Percentiles rank a stretch among this genome's conserved stretches.
Evolutionary conservation across 2,888 invertebrate species (phyloP).

Genomic region (Priocnemis perturbator): DNA sequence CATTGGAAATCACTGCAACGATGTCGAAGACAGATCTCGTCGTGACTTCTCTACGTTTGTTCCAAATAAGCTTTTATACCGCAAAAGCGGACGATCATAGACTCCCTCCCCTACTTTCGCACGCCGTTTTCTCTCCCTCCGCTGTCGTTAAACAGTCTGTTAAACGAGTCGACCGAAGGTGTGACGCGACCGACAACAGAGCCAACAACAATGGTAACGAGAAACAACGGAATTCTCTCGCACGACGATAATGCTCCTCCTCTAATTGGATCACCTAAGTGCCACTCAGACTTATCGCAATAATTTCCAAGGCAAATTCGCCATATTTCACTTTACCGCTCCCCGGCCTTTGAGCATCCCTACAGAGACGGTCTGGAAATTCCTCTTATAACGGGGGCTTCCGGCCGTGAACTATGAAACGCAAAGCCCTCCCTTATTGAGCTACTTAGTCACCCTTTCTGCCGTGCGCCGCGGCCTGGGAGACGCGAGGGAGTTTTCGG

Average conservation of each 20-base stretch:
- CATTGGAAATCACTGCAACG: too few relatives aligned
- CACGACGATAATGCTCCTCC: conserved; percentile 26
- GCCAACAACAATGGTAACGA: not conserved
- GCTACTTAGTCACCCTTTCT: conserved; percentile 39
- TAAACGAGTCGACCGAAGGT: too few relatives aligned
- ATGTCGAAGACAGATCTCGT: too few relatives aligned
- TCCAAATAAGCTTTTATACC: too few relatives aligned
- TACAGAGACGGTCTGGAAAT: conserved; percentile 27
- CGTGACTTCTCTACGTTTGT: too few relatives aligned
- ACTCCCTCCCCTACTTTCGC: too few relatives aligned
- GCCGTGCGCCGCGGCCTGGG: conserved; percentile 16
- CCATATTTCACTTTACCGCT: conserved; percentile 35
- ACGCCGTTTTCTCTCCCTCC: too few relatives aligned
- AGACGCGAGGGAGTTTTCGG: conserved; percentile 18
- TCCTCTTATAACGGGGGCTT: conserved; percentile 30
- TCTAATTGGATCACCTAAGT: conserved; percentile 37
- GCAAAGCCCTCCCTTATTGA: conserved; percentile 35
- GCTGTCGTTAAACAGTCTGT: too few relatives aligned
- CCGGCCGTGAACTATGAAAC: conserved; percentile 33
- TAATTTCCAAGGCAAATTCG: conserved; percentile 44
- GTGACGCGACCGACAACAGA: not conserved
- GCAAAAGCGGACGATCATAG: too few relatives aligned
- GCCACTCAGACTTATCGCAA: conserved; percentile 40
- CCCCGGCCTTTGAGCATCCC: conserved; percentile 30
- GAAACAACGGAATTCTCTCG: not conserved